Evolutionary conservation across 2,888 invertebrate species (phyloP), one percentile per base, ranked within the genome.

Genomic region (Phlogophora meticulosa): DNA sequence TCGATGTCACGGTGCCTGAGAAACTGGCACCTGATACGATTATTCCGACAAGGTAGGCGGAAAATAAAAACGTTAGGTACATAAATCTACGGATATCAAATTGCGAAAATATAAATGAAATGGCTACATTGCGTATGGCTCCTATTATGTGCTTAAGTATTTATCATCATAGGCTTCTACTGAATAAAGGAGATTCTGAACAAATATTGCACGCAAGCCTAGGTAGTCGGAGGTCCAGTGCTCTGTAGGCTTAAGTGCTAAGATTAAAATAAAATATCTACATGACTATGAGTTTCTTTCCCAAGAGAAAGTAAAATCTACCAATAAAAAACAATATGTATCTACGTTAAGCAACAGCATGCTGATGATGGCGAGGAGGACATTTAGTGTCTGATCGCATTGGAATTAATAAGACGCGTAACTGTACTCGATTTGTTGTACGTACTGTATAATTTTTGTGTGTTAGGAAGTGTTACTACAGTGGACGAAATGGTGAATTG

Each of bases 1-100:
- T 52, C 17, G 17, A 20, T n/a, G n/a, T 36, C 17, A 17, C 56
- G 17, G 10, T 24, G 56, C 32, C 22, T 46, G 67, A 34, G 67
- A 66, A 66, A 46, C 67, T 20, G 46, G 24, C 62, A 62, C 38
- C 56, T 56, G 57, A 1, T 38, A 34, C 40, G 24, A 64, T 46
- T 34, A 57, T 57, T 57, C 20, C n/a, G 40, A 40, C 46, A 46
- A 67, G 32, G 34, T n/a, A 34, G 11, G 17, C 32, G 24, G 10
- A 46, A 67, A 67, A 34, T 56, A 56, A 67, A 66, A 46, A 67
- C 34, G 17, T 24, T 56, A 40, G 2, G 7, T 20, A 56, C 22
- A 17, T 38, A 52, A 17, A 55, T 40, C 32, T 32, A 55, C 38
- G 36, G 3, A n/a, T 20, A 36, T 10, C 20, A 36, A 10, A 24